phyloP scores from a whole-genome alignment of 2,113 vertebrate genomes.

The Condylura cristata region DNA sequence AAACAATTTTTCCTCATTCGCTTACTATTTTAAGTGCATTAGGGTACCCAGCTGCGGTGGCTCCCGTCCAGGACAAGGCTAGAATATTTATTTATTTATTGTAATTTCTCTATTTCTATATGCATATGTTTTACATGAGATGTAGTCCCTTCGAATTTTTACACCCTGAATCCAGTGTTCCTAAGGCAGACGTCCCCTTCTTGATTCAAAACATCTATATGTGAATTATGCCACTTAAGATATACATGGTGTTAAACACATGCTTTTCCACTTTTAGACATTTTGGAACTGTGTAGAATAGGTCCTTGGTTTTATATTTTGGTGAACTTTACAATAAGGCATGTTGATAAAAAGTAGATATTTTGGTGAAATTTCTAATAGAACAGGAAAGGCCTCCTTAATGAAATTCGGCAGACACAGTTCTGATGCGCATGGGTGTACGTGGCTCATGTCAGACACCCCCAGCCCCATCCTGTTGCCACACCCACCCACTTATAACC shows the following conservation, averaged over 20 bases:
- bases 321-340: neutral
- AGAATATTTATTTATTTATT: no score
- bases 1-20: constrained; percentile 9
- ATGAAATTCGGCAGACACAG: neutral
- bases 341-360: no score
- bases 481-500: rapidly evolving
- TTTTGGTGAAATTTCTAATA: neutral
- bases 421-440: neutral
- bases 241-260: neutral
- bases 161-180: neutral
- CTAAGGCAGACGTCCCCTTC: neutral
- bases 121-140: no score
- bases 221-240: neutral
- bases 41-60: neutral
- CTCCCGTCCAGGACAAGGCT: neutral
- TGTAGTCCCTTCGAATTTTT: no score
- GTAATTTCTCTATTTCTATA: no score
- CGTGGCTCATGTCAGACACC: neutral
- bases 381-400: neutral
- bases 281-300: neutral
- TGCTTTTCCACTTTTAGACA: neutral
- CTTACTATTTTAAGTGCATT: neutral
- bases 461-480: neutral
- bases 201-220: neutral
- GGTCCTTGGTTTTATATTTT: neutral